phyloP scores from a whole-genome alignment of 2,113 vertebrate genomes.

The Nannobrachium achirus region DNA sequence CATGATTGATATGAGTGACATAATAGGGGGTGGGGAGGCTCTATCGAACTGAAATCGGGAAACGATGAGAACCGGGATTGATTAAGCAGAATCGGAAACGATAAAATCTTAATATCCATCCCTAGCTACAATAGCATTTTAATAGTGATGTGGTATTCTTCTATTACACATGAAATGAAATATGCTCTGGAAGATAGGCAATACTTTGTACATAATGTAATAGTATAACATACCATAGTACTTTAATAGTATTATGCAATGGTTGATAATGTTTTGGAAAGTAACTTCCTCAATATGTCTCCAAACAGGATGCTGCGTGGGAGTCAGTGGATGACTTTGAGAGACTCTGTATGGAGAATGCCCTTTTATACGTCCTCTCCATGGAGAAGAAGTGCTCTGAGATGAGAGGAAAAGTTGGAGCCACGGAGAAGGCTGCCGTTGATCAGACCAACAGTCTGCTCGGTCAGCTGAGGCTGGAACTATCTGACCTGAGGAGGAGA shows the following conservation, averaged over 20 bases:
- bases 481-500: constrained; percentile 43
- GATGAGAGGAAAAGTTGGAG: constrained; percentile 43
- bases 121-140: too few relatives aligned
- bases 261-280: not conserved
- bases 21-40: too few relatives aligned
- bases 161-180: too few relatives aligned
- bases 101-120: too few relatives aligned
- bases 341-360: constrained; percentile 15
- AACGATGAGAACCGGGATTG: too few relatives aligned
- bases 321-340: constrained; percentile 42
- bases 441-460: constrained; percentile 15
- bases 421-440: constrained; percentile 49
- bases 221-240: too few relatives aligned
- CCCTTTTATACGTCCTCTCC: not conserved
- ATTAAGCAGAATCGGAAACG: too few relatives aligned
- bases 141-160: too few relatives aligned
- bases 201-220: too few relatives aligned
- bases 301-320: constrained; percentile 45
- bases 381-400: constrained; percentile 35
- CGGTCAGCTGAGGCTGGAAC: constrained; percentile 34
- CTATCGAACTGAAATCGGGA: too few relatives aligned
- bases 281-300: not conserved
- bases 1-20: not conserved
- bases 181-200: too few relatives aligned
- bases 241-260: not conserved